A percentile compares a stretch with the other conserved stretches of the same genome.
These are phyloP conservation scores for Stictonetta naevosa DNA, from an alignment of 2,113 vertebrate species.

Conservation along the genomic window DNA sequence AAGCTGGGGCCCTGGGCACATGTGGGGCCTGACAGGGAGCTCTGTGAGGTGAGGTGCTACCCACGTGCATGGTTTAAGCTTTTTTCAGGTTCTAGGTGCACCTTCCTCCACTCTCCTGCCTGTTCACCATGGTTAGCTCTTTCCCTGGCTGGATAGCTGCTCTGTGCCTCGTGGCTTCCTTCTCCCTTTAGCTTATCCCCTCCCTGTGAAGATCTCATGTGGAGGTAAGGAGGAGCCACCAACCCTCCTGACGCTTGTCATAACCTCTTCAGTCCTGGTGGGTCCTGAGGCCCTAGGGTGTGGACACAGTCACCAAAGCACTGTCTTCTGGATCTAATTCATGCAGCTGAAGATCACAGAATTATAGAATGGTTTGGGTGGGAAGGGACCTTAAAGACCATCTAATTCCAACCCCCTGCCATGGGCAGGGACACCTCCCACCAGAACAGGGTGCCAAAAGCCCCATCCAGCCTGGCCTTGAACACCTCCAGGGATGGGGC, in stretches of 20 bases:
- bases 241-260: background rate
- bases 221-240: background rate
- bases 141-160: background rate
- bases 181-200: background rate
- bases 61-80: background rate
- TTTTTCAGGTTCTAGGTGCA: background rate
- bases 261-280: background rate
- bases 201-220: background rate
- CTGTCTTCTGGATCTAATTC: background rate
- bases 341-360: background rate
- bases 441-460: too few relatives aligned
- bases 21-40: background rate
- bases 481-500: background rate
- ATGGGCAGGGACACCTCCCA: background rate
- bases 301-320: background rate
- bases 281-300: background rate
- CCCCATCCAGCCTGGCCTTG: background rate
- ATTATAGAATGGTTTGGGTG: background rate
- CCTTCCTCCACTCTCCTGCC: background rate
- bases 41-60: background rate
- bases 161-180: background rate
- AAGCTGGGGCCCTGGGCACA: fast-evolving
- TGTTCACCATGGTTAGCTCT: background rate
- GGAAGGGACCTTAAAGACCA: background rate
- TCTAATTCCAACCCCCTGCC: background rate